A percentile compares a stretch with the other conserved stretches of the same genome.
Evolutionary conservation across 2,888 invertebrate genomes (phyloP).

Genomic region (Dynastes tityus): DNA sequence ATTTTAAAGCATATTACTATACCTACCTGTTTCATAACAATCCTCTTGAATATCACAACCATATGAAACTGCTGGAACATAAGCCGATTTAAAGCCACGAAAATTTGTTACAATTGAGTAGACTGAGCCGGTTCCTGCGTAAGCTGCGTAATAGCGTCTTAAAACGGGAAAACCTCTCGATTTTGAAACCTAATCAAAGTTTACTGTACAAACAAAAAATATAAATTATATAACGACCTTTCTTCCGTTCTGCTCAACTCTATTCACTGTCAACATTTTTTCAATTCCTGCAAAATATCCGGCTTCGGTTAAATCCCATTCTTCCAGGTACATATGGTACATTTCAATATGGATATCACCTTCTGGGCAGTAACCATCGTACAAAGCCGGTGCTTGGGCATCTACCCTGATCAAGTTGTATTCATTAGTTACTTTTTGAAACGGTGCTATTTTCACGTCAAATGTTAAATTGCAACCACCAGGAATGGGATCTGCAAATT

Average conservation of each 20-base stretch:
- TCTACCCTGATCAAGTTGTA: constrained; percentile 73
- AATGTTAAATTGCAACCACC: constrained; percentile 86
- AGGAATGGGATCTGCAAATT: constrained; percentile 80
- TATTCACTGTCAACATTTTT: constrained; percentile 76
- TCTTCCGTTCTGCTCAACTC: constrained; percentile 72
- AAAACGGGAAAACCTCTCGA: constrained; percentile 55
- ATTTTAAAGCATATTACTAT: no score
- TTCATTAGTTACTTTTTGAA: constrained; percentile 70
- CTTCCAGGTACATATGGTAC: constrained; percentile 77
- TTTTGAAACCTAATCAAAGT: constrained; percentile 31
- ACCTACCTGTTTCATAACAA: constrained; percentile 75
- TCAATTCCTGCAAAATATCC: constrained; percentile 76
- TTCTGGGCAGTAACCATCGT: constrained; percentile 66
- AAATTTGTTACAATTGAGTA: constrained; percentile 74
- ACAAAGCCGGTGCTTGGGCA: constrained; percentile 71
- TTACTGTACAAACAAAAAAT: constrained; percentile 20
- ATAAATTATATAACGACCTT: constrained; percentile 67
- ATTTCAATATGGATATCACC: constrained; percentile 71
- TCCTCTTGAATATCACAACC: constrained; percentile 73
- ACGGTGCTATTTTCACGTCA: constrained; percentile 75
- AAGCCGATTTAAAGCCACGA: constrained; percentile 73
- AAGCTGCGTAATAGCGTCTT: constrained; percentile 74
- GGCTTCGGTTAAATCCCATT: constrained; percentile 72
- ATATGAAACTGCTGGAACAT: constrained; percentile 80
- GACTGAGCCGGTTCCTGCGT: constrained; percentile 77